phyloP scores from a whole-genome alignment of 2,797 vertebrate species.

The Poecilia velifera region DNA sequence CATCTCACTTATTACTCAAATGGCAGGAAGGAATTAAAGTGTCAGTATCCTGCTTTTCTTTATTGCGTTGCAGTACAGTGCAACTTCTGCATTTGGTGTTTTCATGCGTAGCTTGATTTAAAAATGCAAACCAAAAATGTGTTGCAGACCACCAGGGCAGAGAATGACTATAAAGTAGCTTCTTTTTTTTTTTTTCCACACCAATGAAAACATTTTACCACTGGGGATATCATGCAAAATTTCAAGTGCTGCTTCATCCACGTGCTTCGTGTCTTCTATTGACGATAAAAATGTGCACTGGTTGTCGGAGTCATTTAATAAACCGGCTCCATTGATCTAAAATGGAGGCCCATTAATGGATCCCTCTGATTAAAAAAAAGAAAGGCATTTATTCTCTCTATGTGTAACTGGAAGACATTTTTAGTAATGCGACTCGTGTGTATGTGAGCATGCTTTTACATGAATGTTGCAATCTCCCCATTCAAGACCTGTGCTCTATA shows the following conservation, averaged over 20 bases:
- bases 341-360: slow-evolving; percentile 22
- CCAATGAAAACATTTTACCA: background rate
- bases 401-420: slow-evolving; percentile 21
- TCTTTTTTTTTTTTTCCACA: background rate
- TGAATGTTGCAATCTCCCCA: slow-evolving; percentile 37
- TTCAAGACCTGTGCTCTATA: slow-evolving; percentile 39
- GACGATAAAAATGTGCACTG: slow-evolving; percentile 25
- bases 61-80: background rate
- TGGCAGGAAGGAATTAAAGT: slow-evolving; percentile 2
- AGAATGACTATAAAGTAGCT: background rate
- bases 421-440: slow-evolving; percentile 14
- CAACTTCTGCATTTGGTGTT: background rate
- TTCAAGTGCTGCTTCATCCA: slow-evolving; percentile 29
- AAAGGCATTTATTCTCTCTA: slow-evolving; percentile 10
- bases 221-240: slow-evolving; percentile 24
- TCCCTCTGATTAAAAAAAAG: slow-evolving; percentile 20
- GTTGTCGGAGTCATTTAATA: slow-evolving; percentile 22
- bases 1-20: slow-evolving; percentile 7
- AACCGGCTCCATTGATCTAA: slow-evolving; percentile 23
- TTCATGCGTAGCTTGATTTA: background rate
- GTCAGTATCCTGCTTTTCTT: background rate
- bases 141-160: background rate
- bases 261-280: slow-evolving; percentile 18
- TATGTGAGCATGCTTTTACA: background rate
- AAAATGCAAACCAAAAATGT: background rate